phyloP scores from a whole-genome alignment of 2,113 vertebrate species.

The Rhinogobius similis region DNA sequence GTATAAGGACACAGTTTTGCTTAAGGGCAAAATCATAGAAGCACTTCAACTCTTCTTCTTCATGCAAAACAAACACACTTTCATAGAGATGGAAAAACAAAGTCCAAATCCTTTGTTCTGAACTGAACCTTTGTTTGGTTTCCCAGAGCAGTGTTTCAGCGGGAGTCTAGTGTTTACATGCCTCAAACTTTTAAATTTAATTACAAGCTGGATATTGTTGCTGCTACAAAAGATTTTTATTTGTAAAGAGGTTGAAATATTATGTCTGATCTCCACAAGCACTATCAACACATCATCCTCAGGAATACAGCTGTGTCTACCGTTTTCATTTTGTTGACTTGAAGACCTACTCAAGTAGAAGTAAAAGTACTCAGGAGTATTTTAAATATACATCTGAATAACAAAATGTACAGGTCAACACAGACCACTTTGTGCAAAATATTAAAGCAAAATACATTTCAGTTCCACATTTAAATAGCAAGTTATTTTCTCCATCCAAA shows the following conservation, averaged over 20 bases:
- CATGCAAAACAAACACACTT: conserved; percentile 6
- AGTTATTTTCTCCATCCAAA: no score
- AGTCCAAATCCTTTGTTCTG: background rate
- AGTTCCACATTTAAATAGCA: no score
- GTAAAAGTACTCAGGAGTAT: no score
- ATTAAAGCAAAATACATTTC: no score
- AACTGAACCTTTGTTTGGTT: background rate
- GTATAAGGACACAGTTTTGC: background rate
- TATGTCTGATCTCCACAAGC: background rate
- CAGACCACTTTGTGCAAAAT: no score
- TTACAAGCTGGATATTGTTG: background rate
- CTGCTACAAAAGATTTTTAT: background rate
- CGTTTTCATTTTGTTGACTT: no score
- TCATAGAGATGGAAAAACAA: background rate
- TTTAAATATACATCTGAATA: no score
- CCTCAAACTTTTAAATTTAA: background rate
- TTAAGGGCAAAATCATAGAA: conserved; percentile 2
- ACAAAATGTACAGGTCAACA: no score
- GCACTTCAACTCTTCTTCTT: conserved; percentile 1
- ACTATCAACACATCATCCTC: background rate
- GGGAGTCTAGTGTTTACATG: background rate
- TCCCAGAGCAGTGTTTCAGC: background rate
- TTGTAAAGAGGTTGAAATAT: background rate
- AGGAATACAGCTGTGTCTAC: no score
- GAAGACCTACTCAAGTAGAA: no score